Conservation (phyloP, 2,113 vertebrate genomes). For the Bambusicola thoracicus region DNA sequence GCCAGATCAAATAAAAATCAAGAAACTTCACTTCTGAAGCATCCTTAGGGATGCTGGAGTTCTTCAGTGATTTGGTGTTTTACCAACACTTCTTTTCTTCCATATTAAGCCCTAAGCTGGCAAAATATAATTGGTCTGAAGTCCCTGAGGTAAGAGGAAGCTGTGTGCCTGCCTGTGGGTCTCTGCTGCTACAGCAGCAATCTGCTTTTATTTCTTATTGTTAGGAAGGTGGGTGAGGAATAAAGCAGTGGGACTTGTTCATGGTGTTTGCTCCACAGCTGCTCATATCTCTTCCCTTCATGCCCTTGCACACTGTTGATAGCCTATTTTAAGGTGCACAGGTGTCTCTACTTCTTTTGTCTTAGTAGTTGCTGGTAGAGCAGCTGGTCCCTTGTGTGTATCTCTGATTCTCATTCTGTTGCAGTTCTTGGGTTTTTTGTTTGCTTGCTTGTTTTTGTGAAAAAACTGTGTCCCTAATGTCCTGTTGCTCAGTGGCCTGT, state of each 20-base stretch:
- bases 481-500: not conserved
- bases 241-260: not conserved
- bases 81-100: not conserved
- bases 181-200: not conserved
- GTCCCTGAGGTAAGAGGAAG: not conserved
- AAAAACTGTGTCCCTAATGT: not conserved
- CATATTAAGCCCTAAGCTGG: not conserved
- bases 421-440: not conserved
- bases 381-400: conserved; percentile 56
- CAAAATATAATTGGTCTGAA: not conserved
- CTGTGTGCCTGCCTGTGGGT: accelerated
- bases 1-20: not conserved
- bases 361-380: conserved; percentile 10
- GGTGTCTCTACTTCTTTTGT: conserved; percentile 47
- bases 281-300: not conserved
- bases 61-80: not conserved
- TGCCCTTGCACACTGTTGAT: not conserved
- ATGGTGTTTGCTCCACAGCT: not conserved
- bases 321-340: conserved; percentile 56
- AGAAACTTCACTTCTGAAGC: not conserved
- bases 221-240: not conserved
- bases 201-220: not conserved
- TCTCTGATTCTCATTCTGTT: not conserved
- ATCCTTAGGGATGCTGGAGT: not conserved
- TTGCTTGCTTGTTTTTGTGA: not conserved